phyloP scores from a whole-genome alignment of 1,140 invertebrate genomes.

The Trichonephila clavipes region DNA sequence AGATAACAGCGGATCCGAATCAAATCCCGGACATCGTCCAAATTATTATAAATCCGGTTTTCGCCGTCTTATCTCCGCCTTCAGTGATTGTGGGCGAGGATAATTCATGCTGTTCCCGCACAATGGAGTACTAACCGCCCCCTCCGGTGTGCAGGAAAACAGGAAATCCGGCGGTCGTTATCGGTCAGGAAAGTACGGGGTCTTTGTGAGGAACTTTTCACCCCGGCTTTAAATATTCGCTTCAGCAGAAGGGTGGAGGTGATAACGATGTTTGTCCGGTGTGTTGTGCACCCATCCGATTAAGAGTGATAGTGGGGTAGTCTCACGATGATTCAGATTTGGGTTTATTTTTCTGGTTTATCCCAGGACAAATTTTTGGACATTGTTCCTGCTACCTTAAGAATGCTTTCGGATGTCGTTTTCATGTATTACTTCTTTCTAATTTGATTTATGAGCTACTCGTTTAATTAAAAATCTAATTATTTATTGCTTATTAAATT shows the following conservation, averaged over 20 bases:
- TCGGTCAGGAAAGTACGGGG: background rate
- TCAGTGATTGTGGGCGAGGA: background rate
- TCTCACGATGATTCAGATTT: background rate
- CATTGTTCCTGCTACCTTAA: too few relatives aligned
- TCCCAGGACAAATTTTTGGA: too few relatives aligned
- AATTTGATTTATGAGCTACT: too few relatives aligned
- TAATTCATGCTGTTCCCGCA: background rate
- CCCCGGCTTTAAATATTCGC: background rate
- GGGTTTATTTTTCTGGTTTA: too few relatives aligned
- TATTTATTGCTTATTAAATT: too few relatives aligned
- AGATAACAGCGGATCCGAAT: background rate
- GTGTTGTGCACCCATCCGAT: background rate
- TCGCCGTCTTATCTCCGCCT: background rate
- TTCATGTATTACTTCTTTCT: too few relatives aligned
- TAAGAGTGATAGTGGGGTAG: background rate
- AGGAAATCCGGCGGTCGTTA: slow-evolving; percentile 20
- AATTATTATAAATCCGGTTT: slow-evolving; percentile 17
- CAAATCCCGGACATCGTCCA: background rate
- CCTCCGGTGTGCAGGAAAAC: background rate
- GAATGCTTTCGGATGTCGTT: too few relatives aligned
- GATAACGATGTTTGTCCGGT: background rate
- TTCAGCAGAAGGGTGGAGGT: background rate
- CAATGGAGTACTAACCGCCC: background rate
- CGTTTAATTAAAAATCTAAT: too few relatives aligned
- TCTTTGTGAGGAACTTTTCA: background rate